These are phyloP conservation scores for Volucella zonaria DNA, from an alignment of 2,888 invertebrate genomes.

Conservation along the genomic window DNA sequence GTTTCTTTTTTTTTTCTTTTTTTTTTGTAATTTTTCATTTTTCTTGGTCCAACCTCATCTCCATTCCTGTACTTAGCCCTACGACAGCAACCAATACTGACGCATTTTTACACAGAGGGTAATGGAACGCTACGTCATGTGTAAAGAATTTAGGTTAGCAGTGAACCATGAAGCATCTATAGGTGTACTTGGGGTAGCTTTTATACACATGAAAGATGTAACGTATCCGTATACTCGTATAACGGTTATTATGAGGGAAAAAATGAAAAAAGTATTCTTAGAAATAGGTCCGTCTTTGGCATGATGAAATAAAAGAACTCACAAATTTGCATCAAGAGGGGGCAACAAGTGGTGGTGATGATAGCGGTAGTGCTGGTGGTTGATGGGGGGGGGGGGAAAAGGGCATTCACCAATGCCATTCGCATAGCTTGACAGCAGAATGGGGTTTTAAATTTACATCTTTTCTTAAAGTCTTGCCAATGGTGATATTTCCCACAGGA, in stretches of 20 bases:
- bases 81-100: neutral
- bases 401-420: neutral
- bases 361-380: no score
- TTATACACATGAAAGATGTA: slow-evolving; percentile 14
- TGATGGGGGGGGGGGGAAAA: neutral
- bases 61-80: neutral
- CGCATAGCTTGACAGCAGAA: neutral
- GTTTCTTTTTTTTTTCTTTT: slow-evolving; percentile 6
- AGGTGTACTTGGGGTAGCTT: slow-evolving; percentile 4
- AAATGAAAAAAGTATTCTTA: slow-evolving; percentile 3
- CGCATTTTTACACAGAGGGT: slow-evolving; percentile 32
- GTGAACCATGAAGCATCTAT: slow-evolving; percentile 56
- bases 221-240: neutral
- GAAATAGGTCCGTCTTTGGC: neutral
- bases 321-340: slow-evolving; percentile 16
- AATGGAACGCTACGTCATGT: slow-evolving; percentile 55
- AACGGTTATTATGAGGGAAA: neutral
- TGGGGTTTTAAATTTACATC: neutral
- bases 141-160: slow-evolving; percentile 66
- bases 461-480: neutral
- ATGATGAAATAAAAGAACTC: neutral
- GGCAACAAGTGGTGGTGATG: slow-evolving; percentile 22
- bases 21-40: no score
- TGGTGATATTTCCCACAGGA: neutral
- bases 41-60: no score